A percentile compares a stretch with the other conserved stretches of the same genome.
These are phyloP conservation scores for Pristionchus arcanus DNA, from an alignment of 2,888 invertebrate species.

Conservation along the genomic window DNA sequence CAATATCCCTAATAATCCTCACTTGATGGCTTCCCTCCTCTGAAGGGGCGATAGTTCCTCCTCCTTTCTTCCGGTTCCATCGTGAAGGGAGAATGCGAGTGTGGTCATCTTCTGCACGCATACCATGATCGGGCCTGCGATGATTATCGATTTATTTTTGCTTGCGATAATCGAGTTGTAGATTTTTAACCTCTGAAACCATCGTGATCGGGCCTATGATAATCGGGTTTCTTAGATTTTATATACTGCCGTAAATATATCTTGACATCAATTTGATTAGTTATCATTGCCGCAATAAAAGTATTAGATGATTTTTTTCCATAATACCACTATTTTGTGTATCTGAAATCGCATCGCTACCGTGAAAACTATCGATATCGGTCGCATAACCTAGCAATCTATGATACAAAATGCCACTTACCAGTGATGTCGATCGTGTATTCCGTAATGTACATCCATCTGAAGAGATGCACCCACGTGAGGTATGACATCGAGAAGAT, in stretches of 20 bases:
- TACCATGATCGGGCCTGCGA: constrained; percentile 92
- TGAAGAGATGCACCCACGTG: constrained; percentile 90
- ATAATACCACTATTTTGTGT: too few species aligned
- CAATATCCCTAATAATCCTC: too few species aligned
- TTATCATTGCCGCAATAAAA: too few species aligned
- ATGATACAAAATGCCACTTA: constrained; percentile 81
- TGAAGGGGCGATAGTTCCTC: constrained; percentile 86
- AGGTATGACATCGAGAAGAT: constrained; percentile 90
- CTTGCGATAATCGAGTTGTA: too few species aligned
- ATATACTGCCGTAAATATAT: too few species aligned
- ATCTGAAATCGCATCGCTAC: background rate
- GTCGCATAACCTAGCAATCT: background rate
- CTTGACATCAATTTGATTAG: too few species aligned
- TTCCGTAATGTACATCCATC: constrained; percentile 88
- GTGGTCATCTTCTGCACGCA: constrained; percentile 93
- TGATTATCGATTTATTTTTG: background rate
- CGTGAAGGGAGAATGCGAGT: constrained; percentile 93
- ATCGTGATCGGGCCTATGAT: too few species aligned
- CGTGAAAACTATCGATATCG: background rate
- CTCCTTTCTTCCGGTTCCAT: constrained; percentile 85
- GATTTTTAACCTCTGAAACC: too few species aligned
- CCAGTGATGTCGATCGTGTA: constrained; percentile 94
- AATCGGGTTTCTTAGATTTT: too few species aligned
- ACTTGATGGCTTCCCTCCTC: constrained; percentile 85
- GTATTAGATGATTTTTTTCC: too few species aligned